A percentile compares a stretch with the other conserved stretches of the same genome.
Evolutionary conservation across 1,140 invertebrate species (phyloP).

Genomic region (Bemisia tabaci): DNA sequence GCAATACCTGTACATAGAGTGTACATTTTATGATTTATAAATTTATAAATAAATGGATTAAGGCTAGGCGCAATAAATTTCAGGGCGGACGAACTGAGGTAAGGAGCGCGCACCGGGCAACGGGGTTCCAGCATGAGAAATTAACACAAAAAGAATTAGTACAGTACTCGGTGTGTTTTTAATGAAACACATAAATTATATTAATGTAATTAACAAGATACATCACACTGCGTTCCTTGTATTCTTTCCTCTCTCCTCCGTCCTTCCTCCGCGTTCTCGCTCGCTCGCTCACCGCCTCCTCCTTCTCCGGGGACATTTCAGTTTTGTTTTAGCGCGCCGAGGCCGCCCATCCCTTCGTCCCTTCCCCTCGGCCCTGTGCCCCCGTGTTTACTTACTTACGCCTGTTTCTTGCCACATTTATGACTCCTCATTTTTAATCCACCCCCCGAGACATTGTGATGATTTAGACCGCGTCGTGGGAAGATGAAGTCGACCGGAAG

Average conservation of each 20-base stretch:
- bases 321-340: no score
- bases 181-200: not conserved
- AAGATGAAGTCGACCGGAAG: no score
- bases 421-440: no score
- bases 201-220: not conserved
- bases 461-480: no score
- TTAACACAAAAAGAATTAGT: not conserved
- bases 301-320: no score
- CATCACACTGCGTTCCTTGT: not conserved
- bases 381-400: no score
- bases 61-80: not conserved
- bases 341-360: no score
- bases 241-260: not conserved
- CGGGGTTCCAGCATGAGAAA: not conserved
- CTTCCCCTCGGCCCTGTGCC: no score
- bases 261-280: not conserved
- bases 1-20: not conserved
- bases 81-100: not conserved
- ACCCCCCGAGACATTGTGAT: no score
- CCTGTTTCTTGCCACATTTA: no score
- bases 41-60: constrained; percentile 1
- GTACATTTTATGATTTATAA: not conserved
- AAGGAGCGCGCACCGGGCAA: no score
- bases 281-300: not conserved
- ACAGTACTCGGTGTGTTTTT: not conserved